A percentile compares a stretch with the other conserved stretches of the same genome.
Evolutionary conservation across 2,113 vertebrate genomes (phyloP).

Genomic region (Pluvialis apricaria): DNA sequence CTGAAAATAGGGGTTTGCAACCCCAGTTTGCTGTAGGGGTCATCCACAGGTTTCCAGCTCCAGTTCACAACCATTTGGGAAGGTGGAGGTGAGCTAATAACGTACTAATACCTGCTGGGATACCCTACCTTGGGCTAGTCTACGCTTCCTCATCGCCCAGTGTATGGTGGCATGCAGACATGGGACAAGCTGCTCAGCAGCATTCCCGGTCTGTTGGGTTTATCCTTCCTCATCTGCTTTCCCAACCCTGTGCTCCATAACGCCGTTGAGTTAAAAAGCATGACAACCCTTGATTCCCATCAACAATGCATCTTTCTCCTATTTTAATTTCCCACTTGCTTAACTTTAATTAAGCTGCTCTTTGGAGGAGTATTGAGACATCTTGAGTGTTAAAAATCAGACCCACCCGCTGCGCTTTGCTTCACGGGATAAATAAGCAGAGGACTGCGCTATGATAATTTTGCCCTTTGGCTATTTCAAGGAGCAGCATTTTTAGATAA

Average conservation of each 20-base stretch:
- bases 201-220: background rate
- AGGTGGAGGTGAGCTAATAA: background rate
- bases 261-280: fast-evolving
- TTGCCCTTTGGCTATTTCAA: background rate
- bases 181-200: background rate
- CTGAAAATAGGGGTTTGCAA: background rate
- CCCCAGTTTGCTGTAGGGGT: background rate
- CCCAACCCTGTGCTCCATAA: background rate
- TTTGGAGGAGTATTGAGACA: background rate
- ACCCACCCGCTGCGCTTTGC: fast-evolving
- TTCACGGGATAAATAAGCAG: background rate
- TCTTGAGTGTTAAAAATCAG: background rate
- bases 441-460: background rate
- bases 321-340: background rate
- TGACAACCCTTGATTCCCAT: background rate
- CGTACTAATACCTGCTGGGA: background rate
- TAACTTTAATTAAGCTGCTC: background rate
- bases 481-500: background rate
- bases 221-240: background rate
- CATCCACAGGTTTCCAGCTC: background rate
- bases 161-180: background rate
- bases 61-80: background rate
- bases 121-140: background rate
- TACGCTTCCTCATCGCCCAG: background rate
- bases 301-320: background rate